Base-by-base conservation (phyloP, 2,888 invertebrate species). In the Hoplodrina ambigua region DNA sequence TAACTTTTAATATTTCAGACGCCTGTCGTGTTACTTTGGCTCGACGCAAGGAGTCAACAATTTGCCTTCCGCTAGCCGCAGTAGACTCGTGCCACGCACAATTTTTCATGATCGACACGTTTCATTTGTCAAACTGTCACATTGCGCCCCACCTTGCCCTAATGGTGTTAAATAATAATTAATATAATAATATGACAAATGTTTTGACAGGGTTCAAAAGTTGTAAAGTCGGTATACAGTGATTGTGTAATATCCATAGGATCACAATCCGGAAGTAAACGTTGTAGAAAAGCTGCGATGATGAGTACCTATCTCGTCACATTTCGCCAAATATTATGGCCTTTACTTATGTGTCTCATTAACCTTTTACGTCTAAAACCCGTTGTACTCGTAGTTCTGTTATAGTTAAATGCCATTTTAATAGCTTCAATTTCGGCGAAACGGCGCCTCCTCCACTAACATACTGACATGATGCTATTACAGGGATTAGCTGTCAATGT, bases 111-210 rank as follows among this genome's bases (percentile, higher is more conserved):
- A 71, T 64, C 63, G 72, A 65, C 81, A 78, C 76, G 80, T 85
- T 80, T 75, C 72, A 84, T 86, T 75, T 69, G 71, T 84, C 82
- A 82, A 59, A 59, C 72, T 84, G 81, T 66, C 76, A 70, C 57
- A 59, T 19, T 6, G 54, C 49, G 66, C 49, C 41, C 58, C 66
- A 65, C 68, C 69, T 75, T 65, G 60, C 65, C 76, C 70, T 72
- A 75, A 72, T 62, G 72, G 59, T 72, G 69, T 78, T 84, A 72
- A 72, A 74, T 76, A 64, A 56, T 75, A 74, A 78, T 73, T 73
- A 63, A 69, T 70, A 67, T 70, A 25, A 60, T 52, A 67, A 68
- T 56, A 52, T 73, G 69, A 68, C 69, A 74, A 71, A 56, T 46
- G 44, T 44, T 50, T 41, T 37, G 55, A 46, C n/a, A 56, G 13